phyloP scores from a whole-genome alignment of 2,888 invertebrate genomes.

The Ashinkailepas kermadecensis region DNA sequence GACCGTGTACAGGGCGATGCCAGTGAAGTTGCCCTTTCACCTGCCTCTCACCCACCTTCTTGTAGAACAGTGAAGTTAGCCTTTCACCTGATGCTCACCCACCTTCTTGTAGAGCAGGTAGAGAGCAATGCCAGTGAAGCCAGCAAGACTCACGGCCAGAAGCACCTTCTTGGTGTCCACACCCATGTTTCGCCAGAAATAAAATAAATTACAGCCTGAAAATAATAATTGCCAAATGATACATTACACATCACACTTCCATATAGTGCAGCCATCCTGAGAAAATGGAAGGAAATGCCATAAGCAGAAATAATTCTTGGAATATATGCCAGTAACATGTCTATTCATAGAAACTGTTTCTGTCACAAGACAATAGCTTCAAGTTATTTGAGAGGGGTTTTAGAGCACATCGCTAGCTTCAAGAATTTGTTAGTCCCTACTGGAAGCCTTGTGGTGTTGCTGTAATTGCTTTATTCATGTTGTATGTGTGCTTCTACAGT shows the following conservation, averaged over 20 bases:
- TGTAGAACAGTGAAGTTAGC: background rate
- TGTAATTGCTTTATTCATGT: no score
- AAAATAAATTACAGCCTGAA: background rate
- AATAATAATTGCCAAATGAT: background rate
- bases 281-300: background rate
- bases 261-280: no score
- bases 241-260: background rate
- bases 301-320: background rate
- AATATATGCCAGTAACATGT: background rate
- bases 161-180: background rate
- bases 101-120: background rate
- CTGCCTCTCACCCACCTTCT: no score
- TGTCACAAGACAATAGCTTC: background rate
- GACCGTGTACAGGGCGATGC: background rate
- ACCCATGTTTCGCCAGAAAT: background rate
- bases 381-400: no score
- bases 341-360: background rate
- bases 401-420: no score
- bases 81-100: background rate
- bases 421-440: no score
- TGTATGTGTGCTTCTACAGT: no score
- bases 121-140: background rate
- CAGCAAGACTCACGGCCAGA: background rate
- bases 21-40: no score
- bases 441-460: no score